Conservation (phyloP, 2,888 invertebrate species). For the Leucophora obtusa region DNA sequence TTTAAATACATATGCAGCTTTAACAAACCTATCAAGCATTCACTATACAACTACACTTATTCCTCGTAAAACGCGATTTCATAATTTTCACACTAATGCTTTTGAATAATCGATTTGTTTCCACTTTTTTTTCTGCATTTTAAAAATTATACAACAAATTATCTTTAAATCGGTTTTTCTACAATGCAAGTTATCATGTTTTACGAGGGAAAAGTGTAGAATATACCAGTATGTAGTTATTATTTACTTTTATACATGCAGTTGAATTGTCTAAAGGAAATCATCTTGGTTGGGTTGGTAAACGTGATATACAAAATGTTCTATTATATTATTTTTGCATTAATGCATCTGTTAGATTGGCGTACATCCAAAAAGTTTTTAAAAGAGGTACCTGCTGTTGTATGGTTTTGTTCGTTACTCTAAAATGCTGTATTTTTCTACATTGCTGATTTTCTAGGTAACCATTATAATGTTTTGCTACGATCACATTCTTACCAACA, state of each 20-base stretch:
- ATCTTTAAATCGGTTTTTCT: too few species aligned
- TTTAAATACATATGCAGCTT: constrained; percentile 10
- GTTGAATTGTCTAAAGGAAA: constrained; percentile 32
- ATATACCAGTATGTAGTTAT: background rate
- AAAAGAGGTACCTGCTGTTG: constrained; percentile 40
- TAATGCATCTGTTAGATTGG: constrained; percentile 57
- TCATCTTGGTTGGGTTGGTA: constrained; percentile 48
- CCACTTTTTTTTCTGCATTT: too few species aligned
- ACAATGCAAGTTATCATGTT: too few species aligned
- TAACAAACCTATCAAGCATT: background rate
- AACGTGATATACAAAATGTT: constrained; percentile 53
- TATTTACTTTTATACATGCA: constrained; percentile 11
- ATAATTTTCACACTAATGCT: too few species aligned
- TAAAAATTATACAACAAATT: too few species aligned
- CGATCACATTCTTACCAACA: constrained; percentile 45
- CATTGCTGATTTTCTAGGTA: constrained; percentile 44
- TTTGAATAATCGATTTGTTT: too few species aligned
- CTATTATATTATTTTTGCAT: constrained; percentile 30
- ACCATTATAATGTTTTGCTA: constrained; percentile 28
- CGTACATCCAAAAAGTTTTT: constrained; percentile 51
- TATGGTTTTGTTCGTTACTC: constrained; percentile 32
- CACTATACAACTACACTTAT: background rate
- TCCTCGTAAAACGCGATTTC: background rate
- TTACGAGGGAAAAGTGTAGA: too few species aligned
- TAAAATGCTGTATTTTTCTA: constrained; percentile 26